Percentiles rank a stretch among this genome's conserved stretches.
phyloP scores from a whole-genome alignment of 2,113 vertebrate species.

The Thamnaconus septentrionalis region DNA sequence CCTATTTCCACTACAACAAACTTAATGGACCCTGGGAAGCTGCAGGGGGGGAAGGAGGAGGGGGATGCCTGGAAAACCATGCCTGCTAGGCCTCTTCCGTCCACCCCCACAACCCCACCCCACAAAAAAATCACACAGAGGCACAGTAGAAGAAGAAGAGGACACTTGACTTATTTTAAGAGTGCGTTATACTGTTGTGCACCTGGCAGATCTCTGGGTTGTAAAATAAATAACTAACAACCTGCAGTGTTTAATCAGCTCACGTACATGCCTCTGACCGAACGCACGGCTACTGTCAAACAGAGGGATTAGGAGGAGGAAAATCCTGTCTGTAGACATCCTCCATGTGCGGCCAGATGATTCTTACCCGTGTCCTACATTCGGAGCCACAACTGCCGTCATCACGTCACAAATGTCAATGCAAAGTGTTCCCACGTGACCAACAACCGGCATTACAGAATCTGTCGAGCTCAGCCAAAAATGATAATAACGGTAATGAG shows the following conservation, averaged over 20 bases:
- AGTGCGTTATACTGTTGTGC: no score
- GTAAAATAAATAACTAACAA: no score
- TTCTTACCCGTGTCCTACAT: slow-evolving; percentile 1
- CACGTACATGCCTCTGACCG: not conserved
- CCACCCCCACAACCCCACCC: slow-evolving; percentile 6
- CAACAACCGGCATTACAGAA: no score
- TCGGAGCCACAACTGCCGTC: not conserved
- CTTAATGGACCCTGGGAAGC: slow-evolving; percentile 47
- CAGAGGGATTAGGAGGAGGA: slow-evolving; percentile 1
- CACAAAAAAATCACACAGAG: not conserved
- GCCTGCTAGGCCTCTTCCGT: slow-evolving; percentile 5
- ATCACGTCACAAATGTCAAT: no score
- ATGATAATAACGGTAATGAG: no score
- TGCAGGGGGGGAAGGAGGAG: slow-evolving; percentile 24
- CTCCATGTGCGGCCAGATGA: slow-evolving; percentile 16
- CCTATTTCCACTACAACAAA: slow-evolving; percentile 23
- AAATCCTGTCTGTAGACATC: slow-evolving; percentile 11
- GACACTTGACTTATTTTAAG: no score
- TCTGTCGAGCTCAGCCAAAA: no score
- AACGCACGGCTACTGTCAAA: slow-evolving; percentile 9
- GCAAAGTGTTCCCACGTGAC: no score
- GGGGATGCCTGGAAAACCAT: slow-evolving; percentile 16
- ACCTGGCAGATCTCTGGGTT: no score
- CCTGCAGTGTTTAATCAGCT: not conserved
- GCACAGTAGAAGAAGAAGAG: no score